A percentile compares a stretch with the other conserved stretches of the same genome.
These are phyloP conservation scores for Ceryle rudis DNA, from an alignment of 2,797 vertebrate genomes.

Conservation along the genomic window DNA sequence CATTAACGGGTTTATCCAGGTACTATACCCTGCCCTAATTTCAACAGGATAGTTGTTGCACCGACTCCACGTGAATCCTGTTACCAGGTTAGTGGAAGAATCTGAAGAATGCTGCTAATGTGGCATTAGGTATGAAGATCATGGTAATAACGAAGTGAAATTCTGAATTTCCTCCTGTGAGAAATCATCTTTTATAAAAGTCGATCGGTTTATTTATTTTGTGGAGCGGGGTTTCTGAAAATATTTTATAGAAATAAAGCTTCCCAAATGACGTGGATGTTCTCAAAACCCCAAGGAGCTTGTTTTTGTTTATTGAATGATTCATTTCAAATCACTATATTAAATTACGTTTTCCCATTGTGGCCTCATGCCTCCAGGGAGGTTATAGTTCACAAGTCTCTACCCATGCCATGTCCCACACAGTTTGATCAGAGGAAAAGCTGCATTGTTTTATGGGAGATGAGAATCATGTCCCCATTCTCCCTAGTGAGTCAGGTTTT, in stretches of 20 bases:
- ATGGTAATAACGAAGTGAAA: neutral
- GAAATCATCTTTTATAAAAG: neutral
- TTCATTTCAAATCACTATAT: neutral
- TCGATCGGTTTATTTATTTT: neutral
- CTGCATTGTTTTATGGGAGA: neutral
- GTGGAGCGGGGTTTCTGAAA: neutral
- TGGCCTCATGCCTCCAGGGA: constrained; percentile 4
- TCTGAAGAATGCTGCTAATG: neutral
- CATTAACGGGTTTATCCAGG: neutral
- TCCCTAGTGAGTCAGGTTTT: neutral
- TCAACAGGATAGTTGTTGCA: neutral
- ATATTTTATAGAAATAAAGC: neutral
- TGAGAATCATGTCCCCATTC: neutral
- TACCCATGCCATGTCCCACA: neutral
- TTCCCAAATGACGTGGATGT: neutral
- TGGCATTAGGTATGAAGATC: neutral
- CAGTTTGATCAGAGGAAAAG: neutral
- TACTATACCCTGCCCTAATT: neutral
- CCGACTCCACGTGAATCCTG: neutral
- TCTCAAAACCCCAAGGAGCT: neutral
- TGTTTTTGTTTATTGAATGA: neutral
- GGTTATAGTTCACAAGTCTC: neutral
- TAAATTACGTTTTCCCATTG: constrained; percentile 31
- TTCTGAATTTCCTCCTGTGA: neutral
- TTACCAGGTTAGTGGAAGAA: neutral